Conservation (phyloP, 2,797 vertebrate genomes). For the Sebastes miniatus region DNA sequence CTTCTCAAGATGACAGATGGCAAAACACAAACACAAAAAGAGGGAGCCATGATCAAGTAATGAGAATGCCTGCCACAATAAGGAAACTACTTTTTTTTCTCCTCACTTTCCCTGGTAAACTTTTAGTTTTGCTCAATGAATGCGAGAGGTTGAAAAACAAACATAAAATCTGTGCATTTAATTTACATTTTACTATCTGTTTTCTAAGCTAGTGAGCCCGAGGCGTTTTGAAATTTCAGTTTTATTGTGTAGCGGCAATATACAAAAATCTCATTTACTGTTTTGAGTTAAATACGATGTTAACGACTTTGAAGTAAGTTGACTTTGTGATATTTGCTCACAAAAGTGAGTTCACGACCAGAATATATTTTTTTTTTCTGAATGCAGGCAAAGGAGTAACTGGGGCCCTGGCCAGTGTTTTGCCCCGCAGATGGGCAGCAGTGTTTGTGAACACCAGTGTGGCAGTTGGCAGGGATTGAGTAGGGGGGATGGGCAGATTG, state of each 20-base stretch:
- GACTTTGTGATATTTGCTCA: conserved; percentile 44
- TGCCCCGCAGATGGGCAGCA: conserved; percentile 82
- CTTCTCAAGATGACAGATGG: conserved; percentile 87
- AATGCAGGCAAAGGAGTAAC: conserved; percentile 53
- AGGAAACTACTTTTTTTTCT: conserved; percentile 64
- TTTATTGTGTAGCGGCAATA: conserved; percentile 24
- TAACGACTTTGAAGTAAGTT: conserved; percentile 28
- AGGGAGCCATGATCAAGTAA: conserved; percentile 81
- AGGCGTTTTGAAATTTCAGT: conserved; percentile 22
- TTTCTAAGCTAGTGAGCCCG: background rate
- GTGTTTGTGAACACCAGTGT: conserved; percentile 81
- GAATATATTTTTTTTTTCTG: conserved; percentile 38
- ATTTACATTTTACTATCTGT: conserved; percentile 22
- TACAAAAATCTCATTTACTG: conserved; percentile 15
- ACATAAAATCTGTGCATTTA: conserved; percentile 39
- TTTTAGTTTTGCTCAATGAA: conserved; percentile 52
- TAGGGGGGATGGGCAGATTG: conserved; percentile 74
- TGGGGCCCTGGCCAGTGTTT: conserved; percentile 73
- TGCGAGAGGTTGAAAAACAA: conserved; percentile 24
- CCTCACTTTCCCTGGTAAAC: conserved; percentile 65
- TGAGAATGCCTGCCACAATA: conserved; percentile 79
- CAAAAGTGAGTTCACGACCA: conserved; percentile 35
- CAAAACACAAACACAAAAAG: conserved; percentile 86
- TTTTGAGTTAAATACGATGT: conserved; percentile 19
- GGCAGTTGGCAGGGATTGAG: conserved; percentile 80